phyloP scores from a whole-genome alignment of 2,113 vertebrate genomes.

The Callithrix jacchus region DNA sequence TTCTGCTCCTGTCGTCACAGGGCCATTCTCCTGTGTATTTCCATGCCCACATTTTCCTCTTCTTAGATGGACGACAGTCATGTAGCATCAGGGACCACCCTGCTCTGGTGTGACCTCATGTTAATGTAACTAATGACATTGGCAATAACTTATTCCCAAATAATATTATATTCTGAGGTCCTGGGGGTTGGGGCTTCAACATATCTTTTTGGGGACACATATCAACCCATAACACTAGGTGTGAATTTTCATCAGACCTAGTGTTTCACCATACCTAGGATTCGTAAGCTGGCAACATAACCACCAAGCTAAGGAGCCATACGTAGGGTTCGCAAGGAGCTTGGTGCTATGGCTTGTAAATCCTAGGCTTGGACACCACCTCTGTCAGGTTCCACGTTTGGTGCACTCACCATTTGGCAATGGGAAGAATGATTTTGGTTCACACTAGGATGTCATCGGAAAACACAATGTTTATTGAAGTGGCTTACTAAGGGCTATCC shows the following conservation, averaged over 20 bases:
- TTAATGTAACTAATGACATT: background rate
- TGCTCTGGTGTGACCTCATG: background rate
- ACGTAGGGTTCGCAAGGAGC: no score
- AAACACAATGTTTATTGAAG: background rate
- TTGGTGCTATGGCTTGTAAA: no score
- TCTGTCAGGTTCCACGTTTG: background rate
- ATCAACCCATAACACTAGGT: background rate
- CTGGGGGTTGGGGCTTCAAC: background rate
- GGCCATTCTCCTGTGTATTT: background rate
- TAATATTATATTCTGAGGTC: background rate
- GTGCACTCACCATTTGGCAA: background rate
- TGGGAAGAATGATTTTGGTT: background rate
- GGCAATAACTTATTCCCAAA: background rate
- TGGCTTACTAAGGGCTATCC: background rate
- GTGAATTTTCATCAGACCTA: background rate
- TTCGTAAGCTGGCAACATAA: background rate
- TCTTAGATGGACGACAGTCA: background rate
- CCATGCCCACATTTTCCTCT: background rate
- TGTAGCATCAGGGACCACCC: background rate
- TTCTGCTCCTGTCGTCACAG: background rate
- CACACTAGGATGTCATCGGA: background rate
- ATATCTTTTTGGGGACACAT: background rate
- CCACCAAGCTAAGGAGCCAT: background rate
- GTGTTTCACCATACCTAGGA: no score
- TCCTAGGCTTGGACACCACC: no score